Conservation (phyloP, 2,888 invertebrate species). For the Volucella inflata region DNA sequence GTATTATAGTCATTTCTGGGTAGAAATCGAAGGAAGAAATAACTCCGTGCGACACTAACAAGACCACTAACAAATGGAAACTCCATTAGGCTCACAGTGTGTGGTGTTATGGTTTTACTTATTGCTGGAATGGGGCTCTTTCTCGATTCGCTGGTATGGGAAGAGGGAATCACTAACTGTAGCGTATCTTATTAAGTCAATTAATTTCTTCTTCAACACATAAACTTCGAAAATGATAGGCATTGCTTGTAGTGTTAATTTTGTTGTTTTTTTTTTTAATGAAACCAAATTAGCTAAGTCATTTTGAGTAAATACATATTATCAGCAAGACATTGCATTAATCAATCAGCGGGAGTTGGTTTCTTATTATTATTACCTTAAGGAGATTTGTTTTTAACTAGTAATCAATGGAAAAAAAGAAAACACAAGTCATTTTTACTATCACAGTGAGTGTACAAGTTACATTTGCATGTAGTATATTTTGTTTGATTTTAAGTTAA, state of each 20-base stretch:
- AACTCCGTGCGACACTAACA: slow-evolving; percentile 45
- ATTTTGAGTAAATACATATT: slow-evolving; percentile 53
- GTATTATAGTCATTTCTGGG: no score
- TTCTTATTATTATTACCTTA: slow-evolving; percentile 24
- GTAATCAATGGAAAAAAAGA: slow-evolving; percentile 12
- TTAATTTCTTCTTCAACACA: slow-evolving; percentile 59
- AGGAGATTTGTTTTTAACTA: slow-evolving; percentile 35
- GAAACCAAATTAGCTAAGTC: slow-evolving; percentile 64
- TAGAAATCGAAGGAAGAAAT: background rate
- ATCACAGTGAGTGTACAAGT: no score
- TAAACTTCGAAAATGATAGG: slow-evolving; percentile 55
- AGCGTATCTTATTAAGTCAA: slow-evolving; percentile 53
- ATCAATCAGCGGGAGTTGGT: slow-evolving; percentile 63
- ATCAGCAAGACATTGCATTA: slow-evolving; percentile 61
- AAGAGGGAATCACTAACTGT: slow-evolving; percentile 47
- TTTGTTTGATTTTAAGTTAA: no score
- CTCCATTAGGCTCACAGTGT: slow-evolving; percentile 81
- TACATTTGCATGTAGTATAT: no score
- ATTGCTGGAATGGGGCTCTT: slow-evolving; percentile 13
- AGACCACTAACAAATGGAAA: slow-evolving; percentile 67
- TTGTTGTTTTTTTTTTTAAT: slow-evolving; percentile 28
- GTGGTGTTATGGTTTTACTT: slow-evolving; percentile 76
- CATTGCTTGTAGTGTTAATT: slow-evolving; percentile 45
- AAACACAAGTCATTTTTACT: slow-evolving; percentile 29
- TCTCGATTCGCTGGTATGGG: slow-evolving; percentile 6